Evolutionary conservation across 1,140 invertebrate species (phyloP).

Genomic region (Drosophila kanapiae): DNA sequence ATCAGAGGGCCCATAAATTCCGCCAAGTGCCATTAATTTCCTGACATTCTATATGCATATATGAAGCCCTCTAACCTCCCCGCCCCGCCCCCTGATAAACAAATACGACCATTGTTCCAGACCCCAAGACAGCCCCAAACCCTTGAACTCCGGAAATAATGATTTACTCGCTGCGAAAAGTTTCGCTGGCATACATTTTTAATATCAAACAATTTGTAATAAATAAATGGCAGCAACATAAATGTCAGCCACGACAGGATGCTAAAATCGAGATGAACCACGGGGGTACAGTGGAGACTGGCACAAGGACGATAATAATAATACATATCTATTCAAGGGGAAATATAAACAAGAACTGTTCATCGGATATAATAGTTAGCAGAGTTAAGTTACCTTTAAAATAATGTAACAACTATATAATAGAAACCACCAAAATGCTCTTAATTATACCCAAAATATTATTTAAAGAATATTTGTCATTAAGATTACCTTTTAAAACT

Average conservation of each 20-base stretch:
- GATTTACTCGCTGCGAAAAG: conserved; percentile 64
- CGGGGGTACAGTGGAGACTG: background rate
- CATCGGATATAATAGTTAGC: too few species aligned
- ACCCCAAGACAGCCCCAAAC: background rate
- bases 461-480: too few species aligned
- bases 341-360: background rate
- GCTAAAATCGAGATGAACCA: conserved; percentile 10
- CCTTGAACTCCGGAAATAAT: conserved; percentile 30
- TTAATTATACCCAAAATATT: too few species aligned
- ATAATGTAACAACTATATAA: too few species aligned
- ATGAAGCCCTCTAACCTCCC: conserved; percentile 15
- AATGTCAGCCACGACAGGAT: conserved; percentile 67
- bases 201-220: conserved; percentile 82
- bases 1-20: conserved; percentile 71
- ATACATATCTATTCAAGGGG: background rate
- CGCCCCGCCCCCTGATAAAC: background rate
- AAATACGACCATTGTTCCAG: conserved; percentile 37
- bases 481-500: too few species aligned
- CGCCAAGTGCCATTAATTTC: conserved; percentile 75
- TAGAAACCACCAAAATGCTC: too few species aligned
- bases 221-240: conserved; percentile 73
- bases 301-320: too few species aligned
- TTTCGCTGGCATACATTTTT: conserved; percentile 66
- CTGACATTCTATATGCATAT: conserved; percentile 71
- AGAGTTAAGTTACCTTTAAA: too few species aligned